A percentile compares a stretch with the other conserved stretches of the same genome.
These are phyloP conservation scores for Spizaetus ornatus DNA, from an alignment of 2,113 vertebrate genomes.

Conservation along the genomic window DNA sequence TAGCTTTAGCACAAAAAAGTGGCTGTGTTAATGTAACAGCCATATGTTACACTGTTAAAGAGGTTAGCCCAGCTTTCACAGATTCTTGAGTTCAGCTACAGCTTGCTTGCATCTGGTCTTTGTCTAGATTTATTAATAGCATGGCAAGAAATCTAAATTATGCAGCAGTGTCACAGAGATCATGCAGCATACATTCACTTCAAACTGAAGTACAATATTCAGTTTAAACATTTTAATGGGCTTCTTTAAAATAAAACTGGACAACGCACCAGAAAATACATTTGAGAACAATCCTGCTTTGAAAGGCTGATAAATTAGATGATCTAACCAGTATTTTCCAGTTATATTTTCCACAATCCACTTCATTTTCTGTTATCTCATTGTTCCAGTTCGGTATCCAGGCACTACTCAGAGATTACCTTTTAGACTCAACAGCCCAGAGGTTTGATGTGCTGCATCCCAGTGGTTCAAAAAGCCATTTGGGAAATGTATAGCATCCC, in stretches of 20 bases:
- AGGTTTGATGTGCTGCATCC: not conserved
- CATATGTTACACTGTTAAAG: slow-evolving; percentile 51
- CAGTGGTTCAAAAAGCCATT: not conserved
- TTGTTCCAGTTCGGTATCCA: slow-evolving; percentile 30
- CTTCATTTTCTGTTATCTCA: slow-evolving; percentile 31
- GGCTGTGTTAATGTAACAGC: slow-evolving; percentile 34
- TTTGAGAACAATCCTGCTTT: slow-evolving; percentile 23
- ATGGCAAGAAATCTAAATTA: slow-evolving; percentile 50
- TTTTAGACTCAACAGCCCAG: not conserved
- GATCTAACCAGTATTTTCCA: slow-evolving; percentile 19
- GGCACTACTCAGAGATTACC: not conserved
- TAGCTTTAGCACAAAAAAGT: not conserved
- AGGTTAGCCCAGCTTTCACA: slow-evolving; percentile 47
- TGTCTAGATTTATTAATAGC: slow-evolving; percentile 66
- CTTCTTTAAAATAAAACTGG: slow-evolving; percentile 38
- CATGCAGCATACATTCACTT: not conserved
- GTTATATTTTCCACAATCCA: not conserved
- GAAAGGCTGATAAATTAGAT: slow-evolving; percentile 30
- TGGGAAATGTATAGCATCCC: not conserved
- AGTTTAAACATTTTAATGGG: slow-evolving; percentile 34
- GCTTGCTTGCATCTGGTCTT: slow-evolving; percentile 60
- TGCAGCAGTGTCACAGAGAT: slow-evolving; percentile 34
- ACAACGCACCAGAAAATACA: slow-evolving; percentile 9
- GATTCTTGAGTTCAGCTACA: slow-evolving; percentile 51
- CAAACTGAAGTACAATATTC: not conserved